Evolutionary conservation across 2,113 vertebrate genomes (phyloP).

Genomic region (Sisor rabdophorus): DNA sequence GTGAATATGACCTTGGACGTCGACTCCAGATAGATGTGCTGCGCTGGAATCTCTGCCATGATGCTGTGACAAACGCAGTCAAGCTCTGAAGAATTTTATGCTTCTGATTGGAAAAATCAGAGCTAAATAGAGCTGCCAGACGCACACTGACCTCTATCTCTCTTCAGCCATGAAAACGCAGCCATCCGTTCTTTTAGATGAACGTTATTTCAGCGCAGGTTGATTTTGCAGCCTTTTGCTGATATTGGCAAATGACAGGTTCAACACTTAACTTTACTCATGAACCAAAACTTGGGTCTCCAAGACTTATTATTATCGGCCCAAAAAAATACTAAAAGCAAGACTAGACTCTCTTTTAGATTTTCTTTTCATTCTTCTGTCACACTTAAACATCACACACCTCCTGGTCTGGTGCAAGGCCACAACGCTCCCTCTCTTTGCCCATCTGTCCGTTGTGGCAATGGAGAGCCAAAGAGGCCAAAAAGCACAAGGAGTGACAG

Average conservation of each 20-base stretch:
- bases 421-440: slow-evolving; percentile 57
- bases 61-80: slow-evolving; percentile 16
- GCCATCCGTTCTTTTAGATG: slow-evolving; percentile 24
- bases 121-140: slow-evolving; percentile 40
- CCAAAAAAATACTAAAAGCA: not conserved
- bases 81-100: slow-evolving; percentile 23
- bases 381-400: slow-evolving; percentile 51
- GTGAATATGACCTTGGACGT: slow-evolving; percentile 32
- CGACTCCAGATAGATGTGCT: slow-evolving; percentile 14
- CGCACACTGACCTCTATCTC: slow-evolving; percentile 12
- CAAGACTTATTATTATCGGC: not conserved
- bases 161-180: slow-evolving; percentile 15
- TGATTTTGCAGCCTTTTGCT: slow-evolving; percentile 16
- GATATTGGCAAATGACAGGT: slow-evolving; percentile 14
- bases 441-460: slow-evolving; percentile 71
- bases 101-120: slow-evolving; percentile 33
- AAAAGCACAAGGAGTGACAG: slow-evolving; percentile 72
- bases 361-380: slow-evolving; percentile 15
- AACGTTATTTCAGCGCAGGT: slow-evolving; percentile 13
- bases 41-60: not conserved
- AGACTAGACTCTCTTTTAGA: not conserved
- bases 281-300: not conserved
- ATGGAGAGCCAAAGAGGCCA: slow-evolving; percentile 53
- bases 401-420: slow-evolving; percentile 44
- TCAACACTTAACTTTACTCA: slow-evolving; percentile 21